These are phyloP conservation scores for Scolopax mira DNA, from an alignment of 2,113 vertebrate genomes.

Conservation along the genomic window DNA sequence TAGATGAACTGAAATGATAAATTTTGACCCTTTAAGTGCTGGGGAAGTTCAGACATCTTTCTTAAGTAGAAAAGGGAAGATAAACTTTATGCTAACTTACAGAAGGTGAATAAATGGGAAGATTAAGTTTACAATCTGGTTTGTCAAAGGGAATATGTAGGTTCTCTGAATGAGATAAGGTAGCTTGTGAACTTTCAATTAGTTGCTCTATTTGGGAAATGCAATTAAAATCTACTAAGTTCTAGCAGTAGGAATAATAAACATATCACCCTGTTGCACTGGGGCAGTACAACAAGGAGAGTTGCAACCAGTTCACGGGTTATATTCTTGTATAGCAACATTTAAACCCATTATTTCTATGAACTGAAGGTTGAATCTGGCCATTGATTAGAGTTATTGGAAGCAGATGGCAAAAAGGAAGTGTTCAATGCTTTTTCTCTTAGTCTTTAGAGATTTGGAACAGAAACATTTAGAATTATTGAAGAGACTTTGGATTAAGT, in stretches of 20 bases:
- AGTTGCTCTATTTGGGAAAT: neutral
- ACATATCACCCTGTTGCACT: neutral
- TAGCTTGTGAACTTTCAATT: neutral
- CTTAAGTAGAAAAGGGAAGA: constrained; percentile 51
- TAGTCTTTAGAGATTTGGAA: neutral
- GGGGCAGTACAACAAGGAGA: neutral
- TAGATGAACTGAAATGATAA: constrained; percentile 91
- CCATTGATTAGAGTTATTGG: neutral
- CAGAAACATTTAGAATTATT: neutral
- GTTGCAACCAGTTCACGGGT: neutral
- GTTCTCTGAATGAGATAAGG: neutral
- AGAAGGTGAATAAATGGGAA: neutral
- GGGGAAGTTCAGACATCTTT: constrained; percentile 64
- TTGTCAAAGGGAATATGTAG: neutral
- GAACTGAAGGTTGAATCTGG: neutral
- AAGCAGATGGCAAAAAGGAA: neutral
- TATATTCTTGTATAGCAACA: neutral
- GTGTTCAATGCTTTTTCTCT: neutral
- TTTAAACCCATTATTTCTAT: neutral
- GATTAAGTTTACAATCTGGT: neutral
- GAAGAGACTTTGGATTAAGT: neutral
- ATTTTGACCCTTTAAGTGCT: constrained; percentile 86
- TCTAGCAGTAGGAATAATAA: neutral
- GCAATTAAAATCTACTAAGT: neutral
- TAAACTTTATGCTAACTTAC: neutral